Evolutionary conservation across 2,888 invertebrate species (phyloP).

Genomic region (Acholoe squamosa): DNA sequence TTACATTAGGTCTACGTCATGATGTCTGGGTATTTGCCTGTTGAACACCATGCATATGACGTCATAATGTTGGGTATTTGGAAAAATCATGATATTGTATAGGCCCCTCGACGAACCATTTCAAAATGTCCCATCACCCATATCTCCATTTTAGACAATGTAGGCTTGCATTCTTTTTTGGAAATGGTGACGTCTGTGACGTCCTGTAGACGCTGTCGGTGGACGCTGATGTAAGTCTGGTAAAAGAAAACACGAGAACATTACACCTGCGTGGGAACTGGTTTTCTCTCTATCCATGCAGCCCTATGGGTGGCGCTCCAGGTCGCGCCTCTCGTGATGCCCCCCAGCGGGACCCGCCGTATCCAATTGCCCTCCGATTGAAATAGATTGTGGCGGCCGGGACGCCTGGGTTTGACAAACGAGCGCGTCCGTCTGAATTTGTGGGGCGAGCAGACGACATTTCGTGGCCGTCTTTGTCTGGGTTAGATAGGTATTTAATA

Average conservation of each 20-base stretch:
- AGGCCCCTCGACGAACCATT: too few species aligned
- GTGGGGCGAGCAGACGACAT: conserved; percentile 21
- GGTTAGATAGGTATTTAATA: conserved; percentile 13
- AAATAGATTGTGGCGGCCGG: conserved; percentile 24
- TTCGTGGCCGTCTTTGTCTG: neutral
- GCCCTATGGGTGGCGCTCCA: conserved; percentile 36
- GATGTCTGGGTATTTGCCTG: neutral
- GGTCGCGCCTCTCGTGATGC: neutral
- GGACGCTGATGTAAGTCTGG: too few species aligned
- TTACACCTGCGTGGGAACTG: neutral
- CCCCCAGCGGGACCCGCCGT: conserved; percentile 29
- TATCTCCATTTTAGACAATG: too few species aligned
- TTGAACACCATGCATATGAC: too few species aligned
- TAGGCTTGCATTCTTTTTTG: too few species aligned
- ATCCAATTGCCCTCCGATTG: conserved; percentile 34
- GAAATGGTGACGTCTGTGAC: too few species aligned
- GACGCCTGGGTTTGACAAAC: conserved; percentile 42
- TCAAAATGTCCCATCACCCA: too few species aligned
- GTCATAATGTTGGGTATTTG: too few species aligned
- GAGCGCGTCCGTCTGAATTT: conserved; percentile 47
- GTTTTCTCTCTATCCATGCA: neutral
- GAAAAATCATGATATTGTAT: too few species aligned
- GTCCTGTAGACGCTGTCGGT: neutral
- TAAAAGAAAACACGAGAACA: too few species aligned
- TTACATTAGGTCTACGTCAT: neutral